Evolutionary conservation across 1,140 invertebrate genomes (phyloP).

Genomic region (Luehdorfia chinensis): DNA sequence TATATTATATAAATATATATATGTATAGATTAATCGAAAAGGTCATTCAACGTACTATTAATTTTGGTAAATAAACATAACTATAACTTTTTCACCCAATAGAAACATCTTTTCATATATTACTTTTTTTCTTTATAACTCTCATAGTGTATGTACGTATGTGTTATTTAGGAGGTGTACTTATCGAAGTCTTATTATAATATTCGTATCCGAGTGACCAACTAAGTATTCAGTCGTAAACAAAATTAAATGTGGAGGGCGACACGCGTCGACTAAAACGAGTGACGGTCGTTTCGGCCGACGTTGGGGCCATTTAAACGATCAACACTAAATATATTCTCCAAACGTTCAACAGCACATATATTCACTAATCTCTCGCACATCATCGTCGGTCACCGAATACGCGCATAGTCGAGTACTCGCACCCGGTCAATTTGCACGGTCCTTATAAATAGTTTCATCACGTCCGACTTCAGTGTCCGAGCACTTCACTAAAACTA

Average conservation of each 20-base stretch:
- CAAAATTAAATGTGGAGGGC: constrained; percentile 39
- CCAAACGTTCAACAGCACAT: constrained; percentile 75
- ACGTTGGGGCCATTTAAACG: constrained; percentile 36
- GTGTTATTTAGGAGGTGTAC: constrained; percentile 62
- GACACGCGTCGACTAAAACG: constrained; percentile 24
- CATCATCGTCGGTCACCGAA: constrained; percentile 59
- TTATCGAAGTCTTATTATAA: constrained; percentile 51
- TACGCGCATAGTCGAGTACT: constrained; percentile 37
- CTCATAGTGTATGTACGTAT: constrained; percentile 60
- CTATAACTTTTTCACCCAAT: constrained; percentile 66
- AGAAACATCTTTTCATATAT: constrained; percentile 73
- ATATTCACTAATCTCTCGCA: constrained; percentile 71
- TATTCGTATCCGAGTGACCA: constrained; percentile 66
- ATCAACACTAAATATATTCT: constrained; percentile 74
- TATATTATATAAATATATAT: constrained; percentile 39
- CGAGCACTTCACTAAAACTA: constrained; percentile 74
- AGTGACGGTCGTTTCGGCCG: constrained; percentile 23
- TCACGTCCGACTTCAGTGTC: constrained; percentile 53
- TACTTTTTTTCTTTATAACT: constrained; percentile 63
- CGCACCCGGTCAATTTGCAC: constrained; percentile 30
- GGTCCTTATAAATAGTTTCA: constrained; percentile 51
- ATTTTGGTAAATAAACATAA: constrained; percentile 73
- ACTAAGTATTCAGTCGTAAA: constrained; percentile 61
- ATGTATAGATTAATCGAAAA: constrained; percentile 43
- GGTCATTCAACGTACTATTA: constrained; percentile 54